phyloP scores from a whole-genome alignment of 2,113 vertebrate genomes.

The Tinamus guttatus region DNA sequence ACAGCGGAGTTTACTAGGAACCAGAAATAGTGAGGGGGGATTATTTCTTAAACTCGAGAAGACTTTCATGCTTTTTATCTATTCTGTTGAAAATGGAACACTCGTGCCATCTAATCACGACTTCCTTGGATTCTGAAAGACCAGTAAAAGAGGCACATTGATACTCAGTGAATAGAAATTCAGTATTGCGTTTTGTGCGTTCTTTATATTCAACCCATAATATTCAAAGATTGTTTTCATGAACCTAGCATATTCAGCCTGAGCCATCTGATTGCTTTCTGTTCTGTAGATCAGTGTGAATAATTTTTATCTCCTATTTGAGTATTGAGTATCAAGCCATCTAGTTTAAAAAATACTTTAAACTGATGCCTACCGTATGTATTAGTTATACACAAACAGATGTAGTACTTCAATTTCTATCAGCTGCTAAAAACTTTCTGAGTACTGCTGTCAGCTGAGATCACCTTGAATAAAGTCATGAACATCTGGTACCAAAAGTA shows the following conservation, averaged over 20 bases:
- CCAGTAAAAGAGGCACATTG: constrained; percentile 78
- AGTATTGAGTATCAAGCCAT: background rate
- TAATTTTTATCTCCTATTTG: constrained; percentile 34
- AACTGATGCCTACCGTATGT: background rate
- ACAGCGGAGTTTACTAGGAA: constrained; percentile 73
- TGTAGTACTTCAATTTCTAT: background rate
- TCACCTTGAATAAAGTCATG: background rate
- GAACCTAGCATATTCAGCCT: constrained; percentile 64
- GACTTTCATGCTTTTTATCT: constrained; percentile 74
- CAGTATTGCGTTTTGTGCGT: constrained; percentile 61
- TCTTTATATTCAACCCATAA: constrained; percentile 71
- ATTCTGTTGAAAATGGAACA: constrained; percentile 76
- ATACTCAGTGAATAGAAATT: constrained; percentile 77
- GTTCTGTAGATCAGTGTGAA: constrained; percentile 64
- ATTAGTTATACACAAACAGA: background rate
- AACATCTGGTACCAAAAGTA: background rate
- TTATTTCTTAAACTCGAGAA: constrained; percentile 62
- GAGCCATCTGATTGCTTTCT: constrained; percentile 56
- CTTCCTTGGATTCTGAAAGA: constrained; percentile 77
- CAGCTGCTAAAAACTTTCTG: constrained; percentile 1
- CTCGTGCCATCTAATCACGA: constrained; percentile 78
- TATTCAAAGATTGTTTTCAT: constrained; percentile 76
- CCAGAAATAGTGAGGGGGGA: constrained; percentile 55
- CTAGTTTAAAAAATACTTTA: constrained; percentile 7
- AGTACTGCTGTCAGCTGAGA: background rate